Conservation (phyloP, 2,113 vertebrate species). For the Ameiurus melas region DNA sequence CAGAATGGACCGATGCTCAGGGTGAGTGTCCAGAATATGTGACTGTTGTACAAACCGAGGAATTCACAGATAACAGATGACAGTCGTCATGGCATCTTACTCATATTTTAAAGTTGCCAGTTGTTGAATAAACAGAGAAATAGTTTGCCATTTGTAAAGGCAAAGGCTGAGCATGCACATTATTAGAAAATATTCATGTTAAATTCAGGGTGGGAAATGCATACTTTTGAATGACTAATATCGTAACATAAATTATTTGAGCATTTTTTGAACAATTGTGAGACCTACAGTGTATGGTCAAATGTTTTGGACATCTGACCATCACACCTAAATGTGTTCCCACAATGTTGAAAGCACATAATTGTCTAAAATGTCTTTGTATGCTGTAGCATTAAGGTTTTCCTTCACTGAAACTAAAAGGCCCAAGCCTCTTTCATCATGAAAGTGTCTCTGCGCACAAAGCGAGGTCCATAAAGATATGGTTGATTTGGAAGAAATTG, state of each 20-base stretch:
- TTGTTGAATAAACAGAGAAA: background rate
- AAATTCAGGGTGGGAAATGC: background rate
- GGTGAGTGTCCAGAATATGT: constrained; percentile 69
- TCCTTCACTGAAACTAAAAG: background rate
- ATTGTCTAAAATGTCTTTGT: background rate
- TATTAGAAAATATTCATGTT: background rate
- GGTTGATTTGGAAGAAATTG: background rate
- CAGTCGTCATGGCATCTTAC: background rate
- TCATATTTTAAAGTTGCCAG: background rate
- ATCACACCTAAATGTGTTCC: background rate
- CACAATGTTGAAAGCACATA: background rate
- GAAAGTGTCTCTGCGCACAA: background rate
- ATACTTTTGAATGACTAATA: background rate
- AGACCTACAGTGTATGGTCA: background rate
- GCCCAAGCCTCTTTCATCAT: background rate
- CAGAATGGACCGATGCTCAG: constrained; percentile 90
- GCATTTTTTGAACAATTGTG: background rate
- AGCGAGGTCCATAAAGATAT: too few relatives aligned
- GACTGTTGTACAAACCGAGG: background rate
- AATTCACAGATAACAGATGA: background rate
- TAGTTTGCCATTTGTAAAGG: background rate
- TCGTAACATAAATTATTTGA: background rate
- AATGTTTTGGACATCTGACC: background rate
- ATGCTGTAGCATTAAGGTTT: background rate
- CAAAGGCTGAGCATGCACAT: background rate